Percentiles rank a stretch among this genome's conserved stretches.
Evolutionary conservation across 2,888 invertebrate species (phyloP).

Genomic region (Rotaria magnacalcarata): DNA sequence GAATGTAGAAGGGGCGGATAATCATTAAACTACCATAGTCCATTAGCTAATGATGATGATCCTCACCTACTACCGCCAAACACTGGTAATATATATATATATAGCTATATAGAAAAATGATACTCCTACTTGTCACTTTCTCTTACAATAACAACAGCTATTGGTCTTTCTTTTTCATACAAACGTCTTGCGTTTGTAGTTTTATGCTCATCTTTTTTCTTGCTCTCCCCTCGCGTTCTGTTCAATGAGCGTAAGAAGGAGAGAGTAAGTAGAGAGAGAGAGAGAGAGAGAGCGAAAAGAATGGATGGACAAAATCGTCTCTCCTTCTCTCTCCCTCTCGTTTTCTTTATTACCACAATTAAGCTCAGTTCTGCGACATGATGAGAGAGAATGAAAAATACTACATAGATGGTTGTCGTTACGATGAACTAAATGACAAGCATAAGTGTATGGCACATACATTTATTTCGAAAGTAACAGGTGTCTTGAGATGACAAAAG

Average conservation of each 20-base stretch:
- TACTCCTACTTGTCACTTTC: constrained; percentile 20
- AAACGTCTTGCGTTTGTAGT: neutral
- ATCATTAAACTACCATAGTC: neutral
- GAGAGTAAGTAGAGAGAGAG: neutral
- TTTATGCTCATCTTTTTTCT: constrained; percentile 5
- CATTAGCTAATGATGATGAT: constrained; percentile 29
- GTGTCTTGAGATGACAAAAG: constrained; percentile 25
- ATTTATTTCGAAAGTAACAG: neutral
- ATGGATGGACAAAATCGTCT: constrained; percentile 20
- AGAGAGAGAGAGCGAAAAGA: neutral
- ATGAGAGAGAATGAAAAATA: neutral
- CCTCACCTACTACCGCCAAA: neutral
- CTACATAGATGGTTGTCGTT: constrained; percentile 8
- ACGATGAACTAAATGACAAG: constrained; percentile 4
- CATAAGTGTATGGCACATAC: constrained; percentile 13
- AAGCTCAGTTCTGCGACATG: constrained; percentile 26
- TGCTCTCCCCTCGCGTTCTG: neutral
- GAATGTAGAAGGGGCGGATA: neutral
- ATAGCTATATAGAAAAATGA: neutral
- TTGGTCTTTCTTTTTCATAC: neutral
- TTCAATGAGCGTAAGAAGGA: neutral
- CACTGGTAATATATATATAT: neutral
- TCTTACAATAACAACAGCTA: constrained; percentile 4
- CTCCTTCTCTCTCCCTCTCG: neutral
- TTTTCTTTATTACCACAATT: constrained; percentile 31